A percentile compares a stretch with the other conserved stretches of the same genome.
phyloP scores from a whole-genome alignment of 1,140 invertebrate species.

The Gyrodactylus bullatarudis region DNA sequence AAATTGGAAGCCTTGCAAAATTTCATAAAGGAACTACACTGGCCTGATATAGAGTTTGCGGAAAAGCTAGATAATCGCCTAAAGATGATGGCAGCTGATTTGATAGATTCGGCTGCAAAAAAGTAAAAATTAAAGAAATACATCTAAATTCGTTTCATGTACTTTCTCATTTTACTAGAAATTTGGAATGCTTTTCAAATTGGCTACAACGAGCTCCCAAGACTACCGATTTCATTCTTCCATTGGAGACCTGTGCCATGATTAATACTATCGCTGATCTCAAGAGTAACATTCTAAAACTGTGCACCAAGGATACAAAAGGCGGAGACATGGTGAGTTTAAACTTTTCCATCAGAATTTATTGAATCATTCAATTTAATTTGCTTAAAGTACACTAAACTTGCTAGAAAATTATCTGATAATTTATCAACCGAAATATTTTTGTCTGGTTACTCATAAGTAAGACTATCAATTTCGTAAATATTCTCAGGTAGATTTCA shows the following conservation, averaged over 20 bases:
- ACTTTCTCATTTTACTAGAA: conserved; percentile 15
- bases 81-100: conserved; percentile 90
- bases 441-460: too few relatives aligned
- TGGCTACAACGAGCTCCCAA: conserved; percentile 70
- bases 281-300: conserved; percentile 35
- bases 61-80: conserved; percentile 76
- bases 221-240: conserved; percentile 83
- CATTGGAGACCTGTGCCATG: conserved; percentile 92
- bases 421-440: too few relatives aligned
- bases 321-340: conserved; percentile 61
- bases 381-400: too few relatives aligned
- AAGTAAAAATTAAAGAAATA: conserved; percentile 24
- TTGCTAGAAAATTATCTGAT: too few relatives aligned
- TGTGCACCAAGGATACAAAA: conserved; percentile 48
- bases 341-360: neutral
- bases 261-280: conserved; percentile 59
- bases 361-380: too few relatives aligned
- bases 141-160: neutral
- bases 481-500: too few relatives aligned
- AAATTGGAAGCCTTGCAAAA: conserved; percentile 85
- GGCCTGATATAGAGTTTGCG: conserved; percentile 87
- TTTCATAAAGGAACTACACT: conserved; percentile 83
- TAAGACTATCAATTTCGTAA: too few relatives aligned
- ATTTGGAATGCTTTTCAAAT: conserved; percentile 33
- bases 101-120: conserved; percentile 93